Conservation (phyloP, 2,797 vertebrate species). For the Gadopsis marmoratus region DNA sequence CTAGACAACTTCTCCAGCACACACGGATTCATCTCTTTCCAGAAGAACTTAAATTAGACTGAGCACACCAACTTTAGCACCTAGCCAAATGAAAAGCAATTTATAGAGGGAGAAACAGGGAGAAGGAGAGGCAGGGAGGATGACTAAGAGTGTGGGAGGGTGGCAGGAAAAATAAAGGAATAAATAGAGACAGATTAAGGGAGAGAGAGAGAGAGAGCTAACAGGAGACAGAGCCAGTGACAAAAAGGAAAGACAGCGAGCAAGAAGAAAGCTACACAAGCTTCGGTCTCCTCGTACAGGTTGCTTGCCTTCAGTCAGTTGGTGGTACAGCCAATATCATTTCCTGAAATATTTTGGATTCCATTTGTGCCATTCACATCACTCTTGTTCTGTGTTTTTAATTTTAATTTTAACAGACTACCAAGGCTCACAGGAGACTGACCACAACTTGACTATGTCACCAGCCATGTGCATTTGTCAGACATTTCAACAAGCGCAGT, state of each 20-base stretch:
- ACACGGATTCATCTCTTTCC: slow-evolving; percentile 56
- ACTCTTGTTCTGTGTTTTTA: slow-evolving; percentile 12
- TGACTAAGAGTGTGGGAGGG: slow-evolving; percentile 51
- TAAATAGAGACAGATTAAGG: slow-evolving; percentile 44
- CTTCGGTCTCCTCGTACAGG: slow-evolving; percentile 27
- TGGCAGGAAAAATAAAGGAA: slow-evolving; percentile 23
- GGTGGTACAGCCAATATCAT: slow-evolving; percentile 29
- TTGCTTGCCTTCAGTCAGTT: slow-evolving; percentile 24
- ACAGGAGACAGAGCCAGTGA: slow-evolving; percentile 4
- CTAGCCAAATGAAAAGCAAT: slow-evolving; percentile 56
- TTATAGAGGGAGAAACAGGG: slow-evolving; percentile 40
- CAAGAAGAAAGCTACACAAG: slow-evolving; percentile 32
- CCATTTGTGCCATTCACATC: slow-evolving; percentile 18
- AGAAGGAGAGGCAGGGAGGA: slow-evolving; percentile 37
- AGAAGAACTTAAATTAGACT: slow-evolving; percentile 56
- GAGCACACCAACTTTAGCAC: slow-evolving; percentile 34
- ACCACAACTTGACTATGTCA: slow-evolving; percentile 41
- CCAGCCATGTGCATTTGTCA: slow-evolving; percentile 35
- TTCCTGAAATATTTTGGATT: slow-evolving; percentile 26
- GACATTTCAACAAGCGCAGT: slow-evolving; percentile 41
- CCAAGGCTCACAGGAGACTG: slow-evolving; percentile 34
- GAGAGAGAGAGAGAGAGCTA: slow-evolving; percentile 5
- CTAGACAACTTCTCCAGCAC: slow-evolving; percentile 21
- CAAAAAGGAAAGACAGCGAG: slow-evolving; percentile 7
- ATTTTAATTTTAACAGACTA: slow-evolving; percentile 27